phyloP scores from a whole-genome alignment of 2,113 vertebrate species.

The Platanista minor region DNA sequence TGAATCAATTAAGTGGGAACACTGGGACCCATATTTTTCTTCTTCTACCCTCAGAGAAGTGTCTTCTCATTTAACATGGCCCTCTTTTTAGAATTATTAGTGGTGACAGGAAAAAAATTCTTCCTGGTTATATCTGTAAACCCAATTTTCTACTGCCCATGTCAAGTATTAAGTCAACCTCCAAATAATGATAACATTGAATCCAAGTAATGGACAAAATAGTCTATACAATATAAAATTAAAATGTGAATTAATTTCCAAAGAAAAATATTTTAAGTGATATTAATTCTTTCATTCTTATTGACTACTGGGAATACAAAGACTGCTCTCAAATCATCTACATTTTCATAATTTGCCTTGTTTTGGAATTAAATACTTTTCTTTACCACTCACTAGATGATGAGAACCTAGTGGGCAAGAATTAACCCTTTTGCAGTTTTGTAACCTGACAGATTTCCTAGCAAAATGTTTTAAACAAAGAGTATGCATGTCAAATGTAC shows the following conservation, averaged over 20 bases:
- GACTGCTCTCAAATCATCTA: background rate
- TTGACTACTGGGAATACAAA: background rate
- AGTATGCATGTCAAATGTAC: background rate
- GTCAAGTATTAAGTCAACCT: background rate
- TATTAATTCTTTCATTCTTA: slow-evolving; percentile 25
- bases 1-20: background rate
- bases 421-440: background rate
- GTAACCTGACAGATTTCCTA: background rate
- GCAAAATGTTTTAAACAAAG: background rate
- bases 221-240: slow-evolving; percentile 34
- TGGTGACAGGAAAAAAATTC: background rate
- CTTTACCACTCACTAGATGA: background rate
- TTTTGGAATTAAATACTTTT: background rate
- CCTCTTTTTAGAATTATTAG: slow-evolving; percentile 8
- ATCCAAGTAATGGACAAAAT: slow-evolving; percentile 14
- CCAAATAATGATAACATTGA: slow-evolving; percentile 25
- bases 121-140: background rate
- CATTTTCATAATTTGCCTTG: background rate
- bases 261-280: background rate
- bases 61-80: background rate
- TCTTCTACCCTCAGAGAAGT: background rate
- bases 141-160: background rate
- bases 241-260: background rate
- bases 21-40: background rate
- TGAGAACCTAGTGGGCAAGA: background rate